A percentile compares a stretch with the other conserved stretches of the same genome.
These are phyloP conservation scores for Vespertilio murinus DNA, from an alignment of 2,797 vertebrate genomes.

Conservation along the genomic window DNA sequence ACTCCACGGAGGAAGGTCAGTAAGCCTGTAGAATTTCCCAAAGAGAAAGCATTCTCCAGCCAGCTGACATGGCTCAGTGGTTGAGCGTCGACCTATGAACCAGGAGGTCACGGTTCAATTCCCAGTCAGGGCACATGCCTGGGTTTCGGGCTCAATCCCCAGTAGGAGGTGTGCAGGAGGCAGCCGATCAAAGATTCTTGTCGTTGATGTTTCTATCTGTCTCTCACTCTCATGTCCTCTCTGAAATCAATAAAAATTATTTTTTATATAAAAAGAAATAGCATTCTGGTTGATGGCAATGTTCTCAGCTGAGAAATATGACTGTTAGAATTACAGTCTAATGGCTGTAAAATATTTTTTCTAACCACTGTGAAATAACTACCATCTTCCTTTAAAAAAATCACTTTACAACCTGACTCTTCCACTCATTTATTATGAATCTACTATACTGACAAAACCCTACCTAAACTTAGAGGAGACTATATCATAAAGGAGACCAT, in stretches of 20 bases:
- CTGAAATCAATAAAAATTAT: background rate
- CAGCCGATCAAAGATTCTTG: background rate
- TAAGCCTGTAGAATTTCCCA: background rate
- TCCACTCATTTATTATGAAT: background rate
- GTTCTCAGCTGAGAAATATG: conserved; percentile 13
- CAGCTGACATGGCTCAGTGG: background rate
- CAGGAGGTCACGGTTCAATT: background rate
- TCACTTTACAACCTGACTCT: background rate
- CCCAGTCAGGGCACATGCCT: background rate
- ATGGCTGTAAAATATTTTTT: background rate
- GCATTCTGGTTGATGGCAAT: background rate
- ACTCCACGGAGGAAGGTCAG: background rate
- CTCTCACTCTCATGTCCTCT: background rate
- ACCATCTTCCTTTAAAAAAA: background rate
- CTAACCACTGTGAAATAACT: background rate
- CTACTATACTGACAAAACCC: background rate
- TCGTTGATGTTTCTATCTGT: background rate
- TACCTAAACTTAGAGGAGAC: background rate
- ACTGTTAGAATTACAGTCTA: background rate
- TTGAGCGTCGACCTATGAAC: background rate
- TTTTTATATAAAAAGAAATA: background rate
- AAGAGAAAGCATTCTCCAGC: background rate
- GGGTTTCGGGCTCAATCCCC: background rate
- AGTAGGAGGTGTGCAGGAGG: background rate
- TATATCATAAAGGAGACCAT: background rate